Evolutionary conservation across 92 coral and sea anemone species (phyloP).

Genomic region (Zoanthus gigantus): DNA sequence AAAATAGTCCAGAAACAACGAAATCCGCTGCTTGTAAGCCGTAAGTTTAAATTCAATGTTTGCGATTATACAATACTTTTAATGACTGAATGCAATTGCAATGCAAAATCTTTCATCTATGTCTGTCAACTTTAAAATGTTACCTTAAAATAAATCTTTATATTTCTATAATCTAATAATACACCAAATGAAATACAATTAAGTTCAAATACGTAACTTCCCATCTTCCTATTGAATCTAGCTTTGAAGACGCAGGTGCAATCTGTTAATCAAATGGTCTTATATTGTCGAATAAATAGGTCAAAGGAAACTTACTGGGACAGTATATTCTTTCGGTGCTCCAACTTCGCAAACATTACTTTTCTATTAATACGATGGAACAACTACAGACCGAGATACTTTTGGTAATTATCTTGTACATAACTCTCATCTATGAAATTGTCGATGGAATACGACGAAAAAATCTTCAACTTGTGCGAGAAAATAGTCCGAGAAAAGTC

Average conservation of each 20-base stretch:
- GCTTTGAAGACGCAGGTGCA: neutral
- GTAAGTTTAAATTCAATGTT: too few species aligned
- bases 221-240: too few species aligned
- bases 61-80: too few species aligned
- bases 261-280: neutral
- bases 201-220: neutral
- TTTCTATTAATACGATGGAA: conserved; percentile 48
- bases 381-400: conserved; percentile 68
- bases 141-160: too few species aligned
- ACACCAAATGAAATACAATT: too few species aligned
- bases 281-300: neutral
- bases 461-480: conserved; percentile 46
- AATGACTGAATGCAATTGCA: too few species aligned
- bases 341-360: neutral
- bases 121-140: too few species aligned
- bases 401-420: conserved; percentile 60
- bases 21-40: too few species aligned
- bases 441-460: conserved; percentile 45
- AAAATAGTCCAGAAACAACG: too few species aligned
- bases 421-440: conserved; percentile 72
- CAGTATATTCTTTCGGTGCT: neutral
- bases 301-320: neutral
- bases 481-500: neutral
- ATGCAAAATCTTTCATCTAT: too few species aligned
- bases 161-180: too few species aligned